Evolutionary conservation across 2,888 invertebrate species (phyloP).

Genomic region (Caenorhabditis macrosperma): DNA sequence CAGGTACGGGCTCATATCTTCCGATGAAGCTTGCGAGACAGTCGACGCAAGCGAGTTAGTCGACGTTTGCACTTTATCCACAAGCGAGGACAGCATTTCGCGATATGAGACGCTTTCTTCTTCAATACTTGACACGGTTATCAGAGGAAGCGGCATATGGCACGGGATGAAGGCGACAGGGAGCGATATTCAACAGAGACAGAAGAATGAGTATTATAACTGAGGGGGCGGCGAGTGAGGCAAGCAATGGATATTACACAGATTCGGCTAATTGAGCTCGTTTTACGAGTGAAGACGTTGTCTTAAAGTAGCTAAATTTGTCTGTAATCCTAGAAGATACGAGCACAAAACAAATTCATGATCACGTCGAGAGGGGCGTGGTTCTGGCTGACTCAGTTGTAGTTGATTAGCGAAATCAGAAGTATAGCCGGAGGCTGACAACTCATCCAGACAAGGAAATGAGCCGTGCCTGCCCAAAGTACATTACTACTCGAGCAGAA

Average conservation of each 20-base stretch:
- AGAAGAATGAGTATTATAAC: slow-evolving; percentile 4
- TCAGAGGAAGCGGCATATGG: slow-evolving; percentile 35
- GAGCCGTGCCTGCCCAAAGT: slow-evolving; percentile 18
- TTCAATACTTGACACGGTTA: slow-evolving; percentile 46
- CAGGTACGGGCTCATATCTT: slow-evolving; percentile 53
- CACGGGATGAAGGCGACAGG: too few species aligned
- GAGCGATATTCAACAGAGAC: not conserved
- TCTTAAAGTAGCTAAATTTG: slow-evolving; percentile 43
- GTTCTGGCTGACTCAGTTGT: slow-evolving; percentile 23
- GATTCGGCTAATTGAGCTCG: slow-evolving; percentile 47
- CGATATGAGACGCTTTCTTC: slow-evolving; percentile 32
- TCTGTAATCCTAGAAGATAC: slow-evolving; percentile 7
- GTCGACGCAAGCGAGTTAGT: slow-evolving; percentile 70
- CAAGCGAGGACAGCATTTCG: slow-evolving; percentile 67
- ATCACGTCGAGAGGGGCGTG: not conserved
- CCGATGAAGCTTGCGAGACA: slow-evolving; percentile 66
- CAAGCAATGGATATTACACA: slow-evolving; percentile 1
- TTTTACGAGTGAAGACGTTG: not conserved
- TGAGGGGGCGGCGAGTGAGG: slow-evolving; percentile 21
- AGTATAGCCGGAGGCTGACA: not conserved
- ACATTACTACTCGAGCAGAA: slow-evolving; percentile 38
- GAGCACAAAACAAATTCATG: not conserved
- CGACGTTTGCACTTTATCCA: slow-evolving; percentile 70
- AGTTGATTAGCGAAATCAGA: slow-evolving; percentile 42
- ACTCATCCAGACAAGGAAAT: slow-evolving; percentile 44